Percentiles rank a stretch among this genome's conserved stretches.
Evolutionary conservation across 2,888 invertebrate genomes (phyloP).

Genomic region (Sesia bembeciformis): DNA sequence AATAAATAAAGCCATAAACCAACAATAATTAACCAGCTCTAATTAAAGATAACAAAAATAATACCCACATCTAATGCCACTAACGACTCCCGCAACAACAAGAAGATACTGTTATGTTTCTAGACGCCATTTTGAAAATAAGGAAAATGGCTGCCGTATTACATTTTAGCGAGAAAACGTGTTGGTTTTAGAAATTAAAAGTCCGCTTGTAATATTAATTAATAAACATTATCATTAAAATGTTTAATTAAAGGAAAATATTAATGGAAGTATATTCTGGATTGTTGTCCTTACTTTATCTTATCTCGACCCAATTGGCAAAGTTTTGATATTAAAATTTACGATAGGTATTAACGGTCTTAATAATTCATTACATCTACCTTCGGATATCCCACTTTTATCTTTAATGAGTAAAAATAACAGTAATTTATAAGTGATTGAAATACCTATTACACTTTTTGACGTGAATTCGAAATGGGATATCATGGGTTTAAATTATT

Average conservation of each 20-base stretch:
- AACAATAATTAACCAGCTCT: neutral
- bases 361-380: too few species aligned
- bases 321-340: too few species aligned
- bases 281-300: too few species aligned
- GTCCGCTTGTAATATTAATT: neutral
- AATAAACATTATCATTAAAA: neutral
- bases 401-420: too few species aligned
- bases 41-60: neutral
- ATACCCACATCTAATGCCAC: neutral
- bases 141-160: neutral
- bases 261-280: too few species aligned
- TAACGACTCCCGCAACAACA: slow-evolving; percentile 1
- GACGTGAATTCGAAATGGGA: too few species aligned
- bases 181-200: slow-evolving; percentile 2
- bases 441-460: too few species aligned
- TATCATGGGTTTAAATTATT: too few species aligned
- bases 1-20: neutral
- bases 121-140: slow-evolving; percentile 1
- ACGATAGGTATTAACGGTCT: too few species aligned
- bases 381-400: too few species aligned
- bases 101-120: slow-evolving; percentile 1
- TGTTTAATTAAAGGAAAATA: neutral
- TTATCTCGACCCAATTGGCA: too few species aligned
- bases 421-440: too few species aligned
- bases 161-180: neutral